phyloP scores from a whole-genome alignment of 1,140 invertebrate genomes.

The Drosophila sechellia region DNA sequence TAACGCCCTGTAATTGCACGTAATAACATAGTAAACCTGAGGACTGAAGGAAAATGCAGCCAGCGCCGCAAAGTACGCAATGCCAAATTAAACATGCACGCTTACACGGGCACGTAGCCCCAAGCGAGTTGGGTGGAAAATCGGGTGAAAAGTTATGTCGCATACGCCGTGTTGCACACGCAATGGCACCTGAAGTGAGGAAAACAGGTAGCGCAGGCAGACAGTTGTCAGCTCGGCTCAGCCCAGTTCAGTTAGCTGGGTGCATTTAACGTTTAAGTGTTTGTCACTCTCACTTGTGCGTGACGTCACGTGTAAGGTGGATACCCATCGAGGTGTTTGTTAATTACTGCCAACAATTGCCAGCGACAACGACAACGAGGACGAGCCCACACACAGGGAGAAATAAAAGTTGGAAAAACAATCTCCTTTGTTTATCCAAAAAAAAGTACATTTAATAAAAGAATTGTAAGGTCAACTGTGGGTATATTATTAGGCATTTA shows the following conservation, averaged over 20 bases:
- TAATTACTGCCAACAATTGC: constrained; percentile 76
- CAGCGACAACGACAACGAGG: constrained; percentile 35
- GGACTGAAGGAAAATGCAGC: constrained; percentile 17
- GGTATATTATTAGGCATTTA: no score
- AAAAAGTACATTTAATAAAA: neutral
- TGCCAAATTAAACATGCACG: constrained; percentile 77
- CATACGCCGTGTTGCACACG: constrained; percentile 63
- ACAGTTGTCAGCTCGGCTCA: constrained; percentile 10
- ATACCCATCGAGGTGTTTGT: constrained; percentile 41
- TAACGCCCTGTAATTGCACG: constrained; percentile 28
- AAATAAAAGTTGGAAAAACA: neutral
- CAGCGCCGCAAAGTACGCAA: constrained; percentile 62
- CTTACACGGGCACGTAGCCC: constrained; percentile 67
- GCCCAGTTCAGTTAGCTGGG: constrained; percentile 46
- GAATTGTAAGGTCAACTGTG: no score
- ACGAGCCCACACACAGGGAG: constrained; percentile 1
- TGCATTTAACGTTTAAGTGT: constrained; percentile 78
- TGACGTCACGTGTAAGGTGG: constrained; percentile 68
- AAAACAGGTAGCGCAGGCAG: constrained; percentile 4
- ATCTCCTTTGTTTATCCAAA: neutral
- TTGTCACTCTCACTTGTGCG: constrained; percentile 76
- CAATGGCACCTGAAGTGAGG: constrained; percentile 65
- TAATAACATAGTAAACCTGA: constrained; percentile 35
- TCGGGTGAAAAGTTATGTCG: constrained; percentile 53
- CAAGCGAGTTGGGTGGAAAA: constrained; percentile 2